Evolutionary conservation across 1,140 invertebrate genomes (phyloP), one percentile per base, ranked within the genome.

Genomic region (Liolophura sinensis): DNA sequence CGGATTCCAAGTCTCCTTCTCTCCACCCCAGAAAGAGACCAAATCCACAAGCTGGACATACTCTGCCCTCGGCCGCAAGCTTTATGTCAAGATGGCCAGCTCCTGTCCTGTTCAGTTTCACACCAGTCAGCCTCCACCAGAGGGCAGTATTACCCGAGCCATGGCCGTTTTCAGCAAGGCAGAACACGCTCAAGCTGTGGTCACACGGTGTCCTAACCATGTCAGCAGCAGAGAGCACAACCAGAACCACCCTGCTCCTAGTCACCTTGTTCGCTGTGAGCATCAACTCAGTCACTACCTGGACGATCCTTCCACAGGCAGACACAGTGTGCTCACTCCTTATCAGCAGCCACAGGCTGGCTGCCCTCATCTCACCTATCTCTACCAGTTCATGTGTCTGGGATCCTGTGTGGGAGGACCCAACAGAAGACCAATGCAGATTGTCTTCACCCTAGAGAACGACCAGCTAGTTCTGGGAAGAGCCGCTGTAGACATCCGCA

Each of bases 341-440:
- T 76, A 90, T 31, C 83, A 82, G n/a, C 65, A 69, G 48, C 89
- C 89, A 0, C 86, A 89, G 68, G 78, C 80, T 22, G 90, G 90
- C 0, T 80, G 83, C 1, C 78, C 86, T 1, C 87, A 86, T 60
- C 84, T 88, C 0, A 87, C 85, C n/a, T 86, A 91, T 68, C 86
- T 89, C 0, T 92, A 89, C 72, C 82, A 87, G 61, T 93, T 93
- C 77, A 87, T 88, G 52, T 93, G 92, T 77, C 92, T 91, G 78
- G 92, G 90, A 67, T 90, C 89, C 20, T 93, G 92, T 73, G 79
- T 86, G 0, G 87, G 88, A 6, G 92, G 92, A 1, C 92, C 92
- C 84, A 92, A 92, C 73, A 77, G 91, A 1, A 85, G 91, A 22
- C 85, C 88, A 0, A 89, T 92, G 0, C 88, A 90, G 66, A 78